Percentiles rank a stretch among this genome's conserved stretches.
phyloP scores from a whole-genome alignment of 2,113 vertebrate species.

The Zapornia atra region DNA sequence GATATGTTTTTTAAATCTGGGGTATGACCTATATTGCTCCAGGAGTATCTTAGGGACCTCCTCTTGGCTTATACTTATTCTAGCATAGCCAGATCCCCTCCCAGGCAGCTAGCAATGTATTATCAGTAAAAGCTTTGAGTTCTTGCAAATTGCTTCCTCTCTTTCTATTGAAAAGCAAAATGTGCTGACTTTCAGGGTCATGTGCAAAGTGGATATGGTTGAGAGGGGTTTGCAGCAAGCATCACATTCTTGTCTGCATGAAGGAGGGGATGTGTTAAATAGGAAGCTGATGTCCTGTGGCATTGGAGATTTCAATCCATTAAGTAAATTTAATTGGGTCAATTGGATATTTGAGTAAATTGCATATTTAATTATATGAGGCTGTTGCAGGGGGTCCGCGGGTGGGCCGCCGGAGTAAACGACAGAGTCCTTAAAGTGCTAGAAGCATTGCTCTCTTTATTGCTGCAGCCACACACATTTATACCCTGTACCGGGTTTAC shows the following conservation, averaged over 20 bases:
- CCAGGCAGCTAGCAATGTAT: background rate
- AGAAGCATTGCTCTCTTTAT: no score
- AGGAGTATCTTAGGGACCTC: background rate
- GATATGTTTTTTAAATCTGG: background rate
- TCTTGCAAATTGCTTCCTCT: background rate
- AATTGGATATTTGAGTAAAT: background rate
- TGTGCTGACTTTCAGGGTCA: background rate
- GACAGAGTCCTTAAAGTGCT: no score
- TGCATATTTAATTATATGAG: background rate
- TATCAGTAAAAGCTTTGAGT: background rate
- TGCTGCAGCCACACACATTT: no score
- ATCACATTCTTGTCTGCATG: fast-evolving
- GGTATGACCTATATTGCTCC: background rate
- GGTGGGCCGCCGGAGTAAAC: no score
- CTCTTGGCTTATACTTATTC: background rate
- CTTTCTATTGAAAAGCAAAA: background rate
- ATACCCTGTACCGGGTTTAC: no score
- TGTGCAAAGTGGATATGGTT: background rate
- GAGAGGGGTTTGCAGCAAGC: background rate
- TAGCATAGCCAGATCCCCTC: background rate
- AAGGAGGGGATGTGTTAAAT: background rate
- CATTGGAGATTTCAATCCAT: background rate
- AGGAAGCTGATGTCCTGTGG: background rate
- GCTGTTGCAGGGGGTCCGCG: no score
- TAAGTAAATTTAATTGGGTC: background rate